Evolutionary conservation across 2,888 invertebrate genomes (phyloP), one percentile per base, ranked within the genome.

Genomic region (Troides oblongomaculatus): DNA sequence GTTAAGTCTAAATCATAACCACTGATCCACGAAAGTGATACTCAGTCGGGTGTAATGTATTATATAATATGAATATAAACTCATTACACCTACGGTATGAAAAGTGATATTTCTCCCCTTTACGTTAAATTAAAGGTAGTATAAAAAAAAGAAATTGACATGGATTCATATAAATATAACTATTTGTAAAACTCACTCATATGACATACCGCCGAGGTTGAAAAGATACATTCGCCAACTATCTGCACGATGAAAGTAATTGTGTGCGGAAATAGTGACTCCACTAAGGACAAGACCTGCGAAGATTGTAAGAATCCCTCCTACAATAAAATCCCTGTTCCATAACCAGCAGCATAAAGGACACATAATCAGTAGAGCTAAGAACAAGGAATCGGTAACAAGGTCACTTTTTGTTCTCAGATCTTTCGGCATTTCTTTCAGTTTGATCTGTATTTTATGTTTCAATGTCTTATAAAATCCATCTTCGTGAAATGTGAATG

Each of bases 151-250:
- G 14, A 53, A 12, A 53, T n/a, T 18, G 14, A 50, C 18, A n/a
- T 53, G 46, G 46, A 53, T 53, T n/a, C 14, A 7, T 53, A 6
- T n/a, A 53, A n/a, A 53, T 53, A 18, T 14, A 4, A n/a, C 18
- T 6, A n/a, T n/a, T 7, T 25, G 12, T 30, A 46, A 46, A 64
- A 58, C 89, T 87, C 82, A 95, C 95, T 93, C 92, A 21, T 94
- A 94, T 2, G 94, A 94, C 86, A 96, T 84, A 71, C 95, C 87
- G 21, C 94, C 90, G 46, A 97, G 84, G 77, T 97, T 96, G 75
- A 96, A 96, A 65, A 96, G 93, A 78, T 95, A 96, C 96, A 97
- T 97, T 69, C 97, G 94, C 94, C 96, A 96, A 80, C 94, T 96
- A 79, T 97, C 96, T 50, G 93, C 93, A 77, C 95, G 94, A 81